Percentiles rank a stretch among this genome's conserved stretches.
Evolutionary conservation across 2,888 invertebrate genomes (phyloP).

Genomic region (Agrotis exclamationis): DNA sequence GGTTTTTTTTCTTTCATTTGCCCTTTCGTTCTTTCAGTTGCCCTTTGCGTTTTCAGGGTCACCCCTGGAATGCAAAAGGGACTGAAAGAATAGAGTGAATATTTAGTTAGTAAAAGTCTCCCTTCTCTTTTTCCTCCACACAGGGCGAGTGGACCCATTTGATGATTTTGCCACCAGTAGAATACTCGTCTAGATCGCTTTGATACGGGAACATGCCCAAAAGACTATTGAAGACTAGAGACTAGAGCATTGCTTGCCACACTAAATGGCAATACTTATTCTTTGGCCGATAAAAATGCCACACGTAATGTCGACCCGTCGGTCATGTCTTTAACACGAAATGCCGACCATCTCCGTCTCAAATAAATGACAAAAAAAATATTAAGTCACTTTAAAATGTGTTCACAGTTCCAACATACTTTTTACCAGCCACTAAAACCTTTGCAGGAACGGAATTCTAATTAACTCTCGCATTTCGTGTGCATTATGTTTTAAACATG

Average conservation of each 20-base stretch:
- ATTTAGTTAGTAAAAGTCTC: too few relatives aligned
- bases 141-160: too few relatives aligned
- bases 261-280: not conserved
- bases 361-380: not conserved
- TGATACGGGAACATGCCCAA: not conserved
- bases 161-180: too few relatives aligned
- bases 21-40: too few relatives aligned
- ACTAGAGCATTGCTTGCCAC: not conserved
- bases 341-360: not conserved
- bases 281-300: not conserved
- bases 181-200: not conserved
- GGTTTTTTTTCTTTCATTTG: too few relatives aligned
- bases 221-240: not conserved
- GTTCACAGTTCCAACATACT: not conserved
- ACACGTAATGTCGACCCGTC: too few relatives aligned
- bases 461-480: conserved; percentile 28
- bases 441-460: conserved; percentile 2
- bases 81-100: too few relatives aligned
- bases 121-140: too few relatives aligned
- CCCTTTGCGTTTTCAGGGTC: too few relatives aligned
- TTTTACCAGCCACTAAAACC: conserved; percentile 9
- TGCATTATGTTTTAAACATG: conserved; percentile 40
- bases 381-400: conserved; percentile 5
- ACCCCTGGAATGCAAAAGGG: too few relatives aligned
- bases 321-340: not conserved